Base-by-base conservation (phyloP, 2,113 vertebrate genomes). In the Urocitellus parryii region DNA sequence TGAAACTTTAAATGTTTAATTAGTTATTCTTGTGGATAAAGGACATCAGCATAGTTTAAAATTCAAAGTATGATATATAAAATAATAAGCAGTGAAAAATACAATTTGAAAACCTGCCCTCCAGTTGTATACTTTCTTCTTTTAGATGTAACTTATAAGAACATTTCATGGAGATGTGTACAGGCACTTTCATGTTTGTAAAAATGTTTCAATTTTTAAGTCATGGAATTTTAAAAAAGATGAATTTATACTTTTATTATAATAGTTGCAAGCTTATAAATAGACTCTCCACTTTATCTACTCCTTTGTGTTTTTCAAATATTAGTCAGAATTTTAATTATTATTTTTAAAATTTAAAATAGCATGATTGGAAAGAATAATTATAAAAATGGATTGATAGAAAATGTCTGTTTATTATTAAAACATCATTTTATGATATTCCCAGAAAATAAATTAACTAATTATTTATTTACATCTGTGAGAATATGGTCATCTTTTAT, bases 171-270 rank as follows among this genome's bases (percentile, higher is more conserved):
- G 24, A 72, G 53, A 95, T 72, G 3, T 10, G 45, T 24, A 29
- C 14, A 83, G 27, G 9, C 2, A 68, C 2, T 51, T 74, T 24
- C 4, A 32, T 29, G 1, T 76, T 53, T n/a, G 1, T n/a, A 8
- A 86, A 91, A 85, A 81, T 85, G 67, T 32, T 68, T 37, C 32
- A 70, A 89, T 61, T 92, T 39, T 51, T 74, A 68, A 80, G 0
- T 58, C 17, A 63, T 2, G 65, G 10, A 82, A 53, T 65, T 51
- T 83, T 8, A 84, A 8, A 84, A 76, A 82, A 4, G 8, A 67
- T 51, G n/a, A 80, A 73, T 88, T 74, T 56, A 63, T 37, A 51
- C 48, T 92, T 86, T 95, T 83, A 65, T 84, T 84, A 80, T 53
- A 4, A 65, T 39, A 88, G 20, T 42, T 68, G 4, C 39, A 77